A percentile compares a stretch with the other conserved stretches of the same genome.
Evolutionary conservation across 1,140 invertebrate genomes (phyloP).

Genomic region (Bombus turneri): DNA sequence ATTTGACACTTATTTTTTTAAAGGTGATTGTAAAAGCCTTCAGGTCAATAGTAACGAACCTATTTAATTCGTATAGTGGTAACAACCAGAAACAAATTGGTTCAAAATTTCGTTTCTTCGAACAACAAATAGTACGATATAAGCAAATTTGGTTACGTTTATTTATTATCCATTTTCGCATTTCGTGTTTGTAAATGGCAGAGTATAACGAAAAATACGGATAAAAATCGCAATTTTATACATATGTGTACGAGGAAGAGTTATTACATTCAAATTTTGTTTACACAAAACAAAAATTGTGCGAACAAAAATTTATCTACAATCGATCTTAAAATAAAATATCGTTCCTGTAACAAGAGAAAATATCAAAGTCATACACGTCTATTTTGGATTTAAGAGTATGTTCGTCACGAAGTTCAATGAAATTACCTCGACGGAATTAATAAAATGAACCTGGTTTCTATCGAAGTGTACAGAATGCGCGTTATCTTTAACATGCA

Average conservation of each 20-base stretch:
- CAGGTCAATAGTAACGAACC: too few species aligned
- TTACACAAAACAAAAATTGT: neutral
- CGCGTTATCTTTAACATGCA: constrained; percentile 42
- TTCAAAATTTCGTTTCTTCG: neutral
- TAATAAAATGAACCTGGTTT: constrained; percentile 30
- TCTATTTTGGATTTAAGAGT: constrained; percentile 18
- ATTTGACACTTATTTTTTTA: too few species aligned
- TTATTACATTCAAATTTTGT: neutral
- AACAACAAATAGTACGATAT: neutral
- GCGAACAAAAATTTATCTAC: neutral
- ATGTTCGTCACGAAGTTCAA: constrained; percentile 24
- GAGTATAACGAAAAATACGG: neutral
- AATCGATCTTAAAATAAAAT: neutral
- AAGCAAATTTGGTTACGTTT: neutral
- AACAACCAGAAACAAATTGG: neutral
- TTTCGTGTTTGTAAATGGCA: neutral
- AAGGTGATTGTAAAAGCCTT: too few species aligned
- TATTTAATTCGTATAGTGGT: too few species aligned
- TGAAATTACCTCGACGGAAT: constrained; percentile 32
- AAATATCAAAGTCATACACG: neutral
- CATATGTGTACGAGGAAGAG: neutral
- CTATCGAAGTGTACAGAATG: constrained; percentile 22
- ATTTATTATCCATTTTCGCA: neutral
- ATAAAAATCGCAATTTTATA: neutral
- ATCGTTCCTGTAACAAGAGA: neutral